Evolutionary conservation across 2,113 vertebrate genomes (phyloP).

Genomic region (Peromyscus polionotus): DNA sequence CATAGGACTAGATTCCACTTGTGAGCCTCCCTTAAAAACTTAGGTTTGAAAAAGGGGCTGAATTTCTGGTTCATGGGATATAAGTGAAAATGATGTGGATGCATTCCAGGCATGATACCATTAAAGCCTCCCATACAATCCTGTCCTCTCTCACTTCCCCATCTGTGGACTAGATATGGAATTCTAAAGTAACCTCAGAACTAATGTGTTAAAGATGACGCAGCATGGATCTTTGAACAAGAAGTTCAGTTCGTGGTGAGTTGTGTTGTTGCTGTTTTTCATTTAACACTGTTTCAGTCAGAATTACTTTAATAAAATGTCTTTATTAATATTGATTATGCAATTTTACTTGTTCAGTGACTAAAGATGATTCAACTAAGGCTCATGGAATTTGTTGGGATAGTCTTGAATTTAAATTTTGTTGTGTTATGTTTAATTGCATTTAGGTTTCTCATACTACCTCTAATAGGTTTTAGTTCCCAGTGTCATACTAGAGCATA

Average conservation of each 20-base stretch:
- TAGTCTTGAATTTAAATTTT: slow-evolving; percentile 57
- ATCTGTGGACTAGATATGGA: slow-evolving; percentile 28
- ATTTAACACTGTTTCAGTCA: slow-evolving; percentile 3
- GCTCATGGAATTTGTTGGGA: background rate
- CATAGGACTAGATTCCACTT: background rate
- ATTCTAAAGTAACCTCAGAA: slow-evolving; percentile 19
- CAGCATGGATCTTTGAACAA: slow-evolving; percentile 1
- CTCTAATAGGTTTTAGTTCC: slow-evolving; percentile 47
- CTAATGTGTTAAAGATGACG: background rate
- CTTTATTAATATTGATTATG: slow-evolving; percentile 7
- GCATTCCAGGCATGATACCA: background rate
- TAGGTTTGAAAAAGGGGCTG: background rate
- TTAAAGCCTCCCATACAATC: background rate
- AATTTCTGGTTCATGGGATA: slow-evolving; percentile 6
- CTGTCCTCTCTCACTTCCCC: slow-evolving; percentile 31
- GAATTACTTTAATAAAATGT: background rate
- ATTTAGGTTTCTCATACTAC: background rate
- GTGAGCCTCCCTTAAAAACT: background rate
- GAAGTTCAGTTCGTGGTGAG: slow-evolving; percentile 5
- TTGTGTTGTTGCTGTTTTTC: background rate
- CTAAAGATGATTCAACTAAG: background rate
- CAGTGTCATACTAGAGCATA: background rate
- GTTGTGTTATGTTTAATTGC: slow-evolving; percentile 11
- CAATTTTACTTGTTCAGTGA: slow-evolving; percentile 7
- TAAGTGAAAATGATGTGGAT: background rate